phyloP scores from a whole-genome alignment of 2,113 vertebrate species.

The Pheucticus melanocephalus region DNA sequence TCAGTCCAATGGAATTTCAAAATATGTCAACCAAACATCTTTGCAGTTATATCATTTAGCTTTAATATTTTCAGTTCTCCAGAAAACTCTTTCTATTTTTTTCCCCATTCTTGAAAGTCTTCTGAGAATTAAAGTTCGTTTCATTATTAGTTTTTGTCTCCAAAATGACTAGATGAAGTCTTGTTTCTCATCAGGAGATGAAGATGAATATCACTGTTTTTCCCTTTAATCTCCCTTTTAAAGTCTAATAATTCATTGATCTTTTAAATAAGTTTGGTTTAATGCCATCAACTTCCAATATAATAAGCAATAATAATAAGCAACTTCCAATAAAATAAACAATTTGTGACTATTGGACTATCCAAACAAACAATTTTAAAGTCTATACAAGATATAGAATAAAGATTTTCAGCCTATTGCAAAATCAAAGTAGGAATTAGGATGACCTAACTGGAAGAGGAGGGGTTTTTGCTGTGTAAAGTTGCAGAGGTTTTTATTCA shows the following conservation, averaged over 20 bases:
- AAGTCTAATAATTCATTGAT: neutral
- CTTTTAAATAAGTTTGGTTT: neutral
- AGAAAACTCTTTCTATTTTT: neutral
- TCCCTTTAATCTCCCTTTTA: constrained; percentile 4
- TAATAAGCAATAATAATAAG: too few species aligned
- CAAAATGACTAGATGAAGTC: constrained; percentile 21
- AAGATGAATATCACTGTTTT: neutral
- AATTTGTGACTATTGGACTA: neutral
- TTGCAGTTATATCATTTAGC: neutral
- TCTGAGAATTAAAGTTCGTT: constrained; percentile 33
- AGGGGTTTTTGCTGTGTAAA: neutral
- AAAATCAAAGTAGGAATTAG: neutral
- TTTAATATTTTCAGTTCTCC: neutral
- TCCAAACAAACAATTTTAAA: neutral
- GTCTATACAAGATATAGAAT: neutral
- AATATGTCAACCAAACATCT: neutral
- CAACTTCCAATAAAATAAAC: neutral
- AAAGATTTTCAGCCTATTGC: neutral
- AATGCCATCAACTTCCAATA: neutral
- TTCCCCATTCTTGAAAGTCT: neutral
- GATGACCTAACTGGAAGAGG: neutral
- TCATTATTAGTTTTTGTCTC: constrained; percentile 5
- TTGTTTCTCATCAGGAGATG: neutral
- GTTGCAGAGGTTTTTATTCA: neutral
- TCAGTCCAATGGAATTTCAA: neutral